Evolutionary conservation across 2,888 invertebrate genomes (phyloP), one percentile per base, ranked within the genome.

Genomic region (Mechanitis mazaeus): DNA sequence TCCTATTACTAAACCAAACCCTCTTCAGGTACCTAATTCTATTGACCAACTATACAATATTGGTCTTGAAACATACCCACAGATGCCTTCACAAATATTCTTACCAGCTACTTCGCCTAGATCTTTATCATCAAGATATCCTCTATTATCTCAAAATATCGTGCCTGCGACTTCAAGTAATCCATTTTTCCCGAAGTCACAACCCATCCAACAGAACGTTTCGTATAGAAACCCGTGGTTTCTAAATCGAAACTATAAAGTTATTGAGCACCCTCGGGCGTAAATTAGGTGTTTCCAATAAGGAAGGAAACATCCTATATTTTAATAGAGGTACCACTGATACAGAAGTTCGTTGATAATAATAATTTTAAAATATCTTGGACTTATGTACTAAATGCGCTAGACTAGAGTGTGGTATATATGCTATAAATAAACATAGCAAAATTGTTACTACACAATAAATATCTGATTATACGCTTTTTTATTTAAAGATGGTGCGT

Each of bases 211-310:
- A 54, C 57, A 6, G 35, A 28, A 12, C 7, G 45, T 61, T 45
- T 33, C 53, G 11, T 64, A 66, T 46, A 74, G 64, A 33, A 71
- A 64, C 42, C 73, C 71, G 3, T 86, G 81, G 83, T 83, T 81
- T 79, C 62, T 71, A 6, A 79, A 64, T 60, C 66, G 64, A 20
- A 70, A 74, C 54, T 84, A 83, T 65, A 70, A 81, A 61, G 75
- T 84, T 45, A 74, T 71, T 64, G 80, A 82, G 61, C 50, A 9
- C 7, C 50, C 50, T 50, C 50, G 71, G 64, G 67, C 46, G 71
- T 69, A 61, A 64, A 50, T 54, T 61, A 54, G 56, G 45, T 42
- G 61, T 46, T 45, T 56, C 53, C 57, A 59, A 31, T 33, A 42
- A 5, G 12, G 12, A 28, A 33, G 59, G 54, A 63, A 56, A 45